Conservation (phyloP, 2,888 invertebrate species). For the Tetheella fluctuosa region DNA sequence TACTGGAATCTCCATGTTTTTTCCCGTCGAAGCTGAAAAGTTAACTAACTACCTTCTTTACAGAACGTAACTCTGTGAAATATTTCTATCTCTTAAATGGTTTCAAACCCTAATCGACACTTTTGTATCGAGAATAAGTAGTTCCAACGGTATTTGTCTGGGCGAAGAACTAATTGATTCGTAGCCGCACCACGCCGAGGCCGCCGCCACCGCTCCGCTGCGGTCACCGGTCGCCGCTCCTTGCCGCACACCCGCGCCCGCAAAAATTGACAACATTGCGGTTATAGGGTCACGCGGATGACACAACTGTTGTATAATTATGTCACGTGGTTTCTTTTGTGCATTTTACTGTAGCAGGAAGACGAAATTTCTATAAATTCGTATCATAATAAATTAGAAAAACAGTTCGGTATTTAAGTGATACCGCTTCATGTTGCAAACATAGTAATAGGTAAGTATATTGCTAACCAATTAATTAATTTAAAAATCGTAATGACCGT, state of each 20-base stretch:
- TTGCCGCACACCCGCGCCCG: conserved; percentile 32
- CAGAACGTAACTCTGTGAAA: no score
- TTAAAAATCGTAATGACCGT: no score
- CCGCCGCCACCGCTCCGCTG: conserved; percentile 20
- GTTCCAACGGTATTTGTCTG: conserved; percentile 2
- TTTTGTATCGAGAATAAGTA: conserved; percentile 1
- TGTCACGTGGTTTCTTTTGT: conserved; percentile 47
- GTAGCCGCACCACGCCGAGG: conserved; percentile 1
- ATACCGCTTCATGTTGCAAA: no score
- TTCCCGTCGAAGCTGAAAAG: no score
- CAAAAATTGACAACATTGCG: conserved; percentile 54
- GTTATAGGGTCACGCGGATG: conserved; percentile 43
- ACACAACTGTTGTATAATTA: conserved; percentile 41
- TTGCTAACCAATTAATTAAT: no score
- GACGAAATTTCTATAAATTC: not conserved
- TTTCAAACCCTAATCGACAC: not conserved
- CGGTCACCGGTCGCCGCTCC: conserved; percentile 25
- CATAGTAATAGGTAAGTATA: no score
- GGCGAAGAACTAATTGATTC: conserved; percentile 11
- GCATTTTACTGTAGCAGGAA: conserved; percentile 17
- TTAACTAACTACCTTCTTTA: no score
- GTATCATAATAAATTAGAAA: not conserved
- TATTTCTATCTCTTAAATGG: not conserved
- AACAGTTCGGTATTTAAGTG: conserved; percentile 12
- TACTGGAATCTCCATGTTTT: no score